A percentile compares a stretch with the other conserved stretches of the same genome.
phyloP scores from a whole-genome alignment of 2,797 vertebrate species.

The Macropodus opercularis region DNA sequence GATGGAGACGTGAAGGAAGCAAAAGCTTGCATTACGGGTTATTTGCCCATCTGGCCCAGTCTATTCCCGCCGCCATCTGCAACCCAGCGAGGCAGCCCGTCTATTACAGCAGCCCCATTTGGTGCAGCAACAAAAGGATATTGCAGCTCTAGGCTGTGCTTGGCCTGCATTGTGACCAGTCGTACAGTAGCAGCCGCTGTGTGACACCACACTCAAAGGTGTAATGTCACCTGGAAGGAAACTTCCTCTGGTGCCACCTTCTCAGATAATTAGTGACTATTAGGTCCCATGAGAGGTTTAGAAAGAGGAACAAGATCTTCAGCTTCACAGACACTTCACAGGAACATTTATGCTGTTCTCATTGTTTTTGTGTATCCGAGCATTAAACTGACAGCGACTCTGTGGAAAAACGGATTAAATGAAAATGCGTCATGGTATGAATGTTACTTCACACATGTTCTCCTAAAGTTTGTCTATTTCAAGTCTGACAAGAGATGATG shows the following conservation, averaged over 20 bases:
- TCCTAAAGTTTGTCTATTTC: no score
- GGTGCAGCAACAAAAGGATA: constrained; percentile 57
- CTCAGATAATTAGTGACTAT: constrained; percentile 40
- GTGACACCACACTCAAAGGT: constrained; percentile 53
- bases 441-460: no score
- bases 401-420: no score
- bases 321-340: no score
- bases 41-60: constrained; percentile 65
- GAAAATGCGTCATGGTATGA: no score
- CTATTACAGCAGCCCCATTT: constrained; percentile 56
- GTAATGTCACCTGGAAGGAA: constrained; percentile 68
- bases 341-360: no score
- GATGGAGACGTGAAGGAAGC: constrained; percentile 17
- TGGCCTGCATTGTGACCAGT: constrained; percentile 36
- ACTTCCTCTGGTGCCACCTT: constrained; percentile 35
- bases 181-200: constrained; percentile 17
- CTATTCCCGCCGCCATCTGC: constrained; percentile 41
- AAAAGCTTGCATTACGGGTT: constrained; percentile 59
- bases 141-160: constrained; percentile 49
- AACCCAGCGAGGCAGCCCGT: constrained; percentile 41
- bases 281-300: neutral
- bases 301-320: constrained; percentile 18
- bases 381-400: no score
- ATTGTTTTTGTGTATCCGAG: no score
- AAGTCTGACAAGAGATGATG: no score